Conservation (phyloP, 2,888 invertebrate species). For the Ceratothoa steindachneri region DNA sequence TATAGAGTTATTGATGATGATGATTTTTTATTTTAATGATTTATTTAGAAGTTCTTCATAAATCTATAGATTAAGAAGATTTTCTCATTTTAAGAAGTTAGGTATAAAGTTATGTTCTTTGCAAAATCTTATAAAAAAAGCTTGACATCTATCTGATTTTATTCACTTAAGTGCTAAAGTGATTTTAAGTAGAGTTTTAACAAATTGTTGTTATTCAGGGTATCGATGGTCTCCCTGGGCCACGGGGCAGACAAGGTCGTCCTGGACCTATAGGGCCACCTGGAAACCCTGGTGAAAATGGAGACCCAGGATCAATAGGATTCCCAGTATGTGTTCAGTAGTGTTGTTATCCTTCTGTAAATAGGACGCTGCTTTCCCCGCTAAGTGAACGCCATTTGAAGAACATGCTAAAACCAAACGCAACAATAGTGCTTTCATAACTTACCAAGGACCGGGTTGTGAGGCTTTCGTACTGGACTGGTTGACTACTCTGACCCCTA, state of each 20-base stretch:
- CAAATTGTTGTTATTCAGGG: slow-evolving; percentile 47
- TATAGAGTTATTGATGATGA: too few relatives aligned
- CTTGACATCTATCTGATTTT: too few relatives aligned
- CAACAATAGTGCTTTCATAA: neutral
- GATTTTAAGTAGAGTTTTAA: too few relatives aligned
- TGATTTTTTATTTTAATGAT: too few relatives aligned
- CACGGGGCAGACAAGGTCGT: slow-evolving; percentile 49
- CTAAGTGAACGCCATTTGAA: neutral
- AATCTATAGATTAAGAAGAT: too few relatives aligned
- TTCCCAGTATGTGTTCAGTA: slow-evolving; percentile 28
- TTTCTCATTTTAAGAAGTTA: too few relatives aligned
- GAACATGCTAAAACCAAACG: neutral
- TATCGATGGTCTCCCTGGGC: slow-evolving; percentile 48
- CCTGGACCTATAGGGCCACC: slow-evolving; percentile 49
- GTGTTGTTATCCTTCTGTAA: neutral
- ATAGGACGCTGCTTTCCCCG: neutral
- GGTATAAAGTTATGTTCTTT: too few relatives aligned
- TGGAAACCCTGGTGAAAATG: slow-evolving; percentile 52
- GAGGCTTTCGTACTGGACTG: neutral
- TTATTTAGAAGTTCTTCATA: too few relatives aligned
- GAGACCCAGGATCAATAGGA: slow-evolving; percentile 52
- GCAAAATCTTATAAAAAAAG: too few relatives aligned
- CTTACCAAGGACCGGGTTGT: neutral
- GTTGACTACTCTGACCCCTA: neutral
- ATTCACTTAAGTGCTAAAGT: too few relatives aligned